Conservation (phyloP, 2,888 invertebrate genomes). For the Pandemis cinnamomeana region DNA sequence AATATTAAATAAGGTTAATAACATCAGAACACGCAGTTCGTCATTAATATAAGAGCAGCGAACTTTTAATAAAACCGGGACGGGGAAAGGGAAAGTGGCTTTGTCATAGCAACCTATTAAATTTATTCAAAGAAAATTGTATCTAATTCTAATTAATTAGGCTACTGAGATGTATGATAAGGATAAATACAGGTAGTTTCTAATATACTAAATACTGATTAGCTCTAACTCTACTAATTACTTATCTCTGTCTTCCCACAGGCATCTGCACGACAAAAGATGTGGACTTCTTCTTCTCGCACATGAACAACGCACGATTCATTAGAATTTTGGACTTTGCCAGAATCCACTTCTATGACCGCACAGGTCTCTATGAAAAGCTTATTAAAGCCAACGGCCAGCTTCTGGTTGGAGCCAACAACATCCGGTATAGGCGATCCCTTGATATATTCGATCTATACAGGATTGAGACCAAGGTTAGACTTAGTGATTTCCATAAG, state of each 20-base stretch:
- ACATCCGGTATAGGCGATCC: conserved; percentile 18
- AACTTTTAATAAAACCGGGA: too few relatives aligned
- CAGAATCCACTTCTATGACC: conserved; percentile 20
- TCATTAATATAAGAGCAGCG: too few relatives aligned
- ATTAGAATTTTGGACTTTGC: conserved; percentile 23
- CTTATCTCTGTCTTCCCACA: background rate
- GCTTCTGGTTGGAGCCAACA: conserved; percentile 14
- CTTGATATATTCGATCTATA: conserved; percentile 15
- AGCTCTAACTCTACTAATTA: too few relatives aligned
- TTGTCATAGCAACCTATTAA: too few relatives aligned
- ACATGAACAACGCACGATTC: conserved; percentile 28
- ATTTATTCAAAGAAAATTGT: too few relatives aligned
- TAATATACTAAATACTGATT: background rate
- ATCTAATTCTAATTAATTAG: background rate
- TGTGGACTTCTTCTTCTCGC: conserved; percentile 21
- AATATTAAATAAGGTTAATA: too few relatives aligned
- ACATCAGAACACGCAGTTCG: too few relatives aligned
- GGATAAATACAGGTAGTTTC: background rate
- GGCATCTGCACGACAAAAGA: background rate
- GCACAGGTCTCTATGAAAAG: conserved; percentile 12
- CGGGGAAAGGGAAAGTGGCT: too few relatives aligned
- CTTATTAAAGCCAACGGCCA: background rate
- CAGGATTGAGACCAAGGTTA: conserved; percentile 25
- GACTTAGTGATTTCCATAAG: background rate
- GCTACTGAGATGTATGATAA: background rate